These are phyloP conservation scores for Dipodomys ordii DNA, from an alignment of 2,113 vertebrate species.

Conservation along the genomic window DNA sequence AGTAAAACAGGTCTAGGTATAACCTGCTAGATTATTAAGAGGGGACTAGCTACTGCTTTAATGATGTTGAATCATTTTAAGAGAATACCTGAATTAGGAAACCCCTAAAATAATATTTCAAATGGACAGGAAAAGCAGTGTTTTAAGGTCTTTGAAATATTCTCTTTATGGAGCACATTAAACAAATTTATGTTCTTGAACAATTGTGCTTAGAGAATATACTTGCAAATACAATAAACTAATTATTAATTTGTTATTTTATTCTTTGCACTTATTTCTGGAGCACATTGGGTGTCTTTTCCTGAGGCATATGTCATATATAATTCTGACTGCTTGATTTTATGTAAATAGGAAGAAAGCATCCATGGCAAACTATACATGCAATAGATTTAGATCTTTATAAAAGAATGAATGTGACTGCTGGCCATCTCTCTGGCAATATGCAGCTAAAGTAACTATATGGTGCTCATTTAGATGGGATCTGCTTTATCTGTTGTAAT, in stretches of 20 bases:
- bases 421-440: slow-evolving; percentile 6
- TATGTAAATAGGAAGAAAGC: slow-evolving; percentile 46
- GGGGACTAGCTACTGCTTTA: neutral
- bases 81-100: slow-evolving; percentile 28
- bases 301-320: neutral
- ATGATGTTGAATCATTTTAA: slow-evolving; percentile 36
- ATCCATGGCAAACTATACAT: neutral
- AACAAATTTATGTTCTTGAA: neutral
- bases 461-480: neutral
- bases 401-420: slow-evolving; percentile 21
- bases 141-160: slow-evolving; percentile 34
- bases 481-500: slow-evolving; percentile 4
- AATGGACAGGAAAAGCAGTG: neutral
- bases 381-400: slow-evolving; percentile 22
- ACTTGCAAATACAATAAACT: slow-evolving; percentile 11
- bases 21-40: neutral
- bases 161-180: neutral
- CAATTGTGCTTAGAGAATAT: slow-evolving; percentile 17
- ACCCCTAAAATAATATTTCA: slow-evolving; percentile 26
- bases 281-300: slow-evolving; percentile 23
- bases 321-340: neutral
- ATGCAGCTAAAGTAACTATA: neutral
- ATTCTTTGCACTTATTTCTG: slow-evolving; percentile 39
- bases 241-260: slow-evolving; percentile 49
- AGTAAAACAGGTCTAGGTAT: neutral